A percentile compares a stretch with the other conserved stretches of the same genome.
These are phyloP conservation scores for Eolophus roseicapilla DNA, from an alignment of 2,113 vertebrate species.

Conservation along the genomic window DNA sequence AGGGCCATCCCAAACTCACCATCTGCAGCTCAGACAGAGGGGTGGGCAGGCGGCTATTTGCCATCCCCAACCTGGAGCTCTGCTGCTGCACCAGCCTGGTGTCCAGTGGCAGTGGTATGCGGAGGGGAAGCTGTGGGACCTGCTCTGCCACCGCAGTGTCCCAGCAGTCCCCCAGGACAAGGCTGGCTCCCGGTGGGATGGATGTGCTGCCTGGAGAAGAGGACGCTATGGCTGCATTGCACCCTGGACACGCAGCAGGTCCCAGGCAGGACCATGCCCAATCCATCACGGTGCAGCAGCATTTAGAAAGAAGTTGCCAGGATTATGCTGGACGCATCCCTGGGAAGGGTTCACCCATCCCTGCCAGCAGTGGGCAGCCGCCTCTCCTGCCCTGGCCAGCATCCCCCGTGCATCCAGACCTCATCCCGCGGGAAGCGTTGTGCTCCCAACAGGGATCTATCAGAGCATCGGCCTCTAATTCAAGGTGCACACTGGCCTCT, in stretches of 20 bases:
- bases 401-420: background rate
- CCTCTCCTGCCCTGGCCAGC: background rate
- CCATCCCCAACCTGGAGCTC: background rate
- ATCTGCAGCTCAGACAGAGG: background rate
- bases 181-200: background rate
- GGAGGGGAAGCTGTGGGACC: background rate
- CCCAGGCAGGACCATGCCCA: rapidly evolving
- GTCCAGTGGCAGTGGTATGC: rapidly evolving
- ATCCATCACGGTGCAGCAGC: background rate
- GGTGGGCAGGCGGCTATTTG: background rate
- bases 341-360: background rate
- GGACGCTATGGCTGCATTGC: rapidly evolving
- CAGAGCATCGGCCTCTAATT: background rate
- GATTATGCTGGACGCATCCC: rapidly evolving
- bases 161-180: background rate
- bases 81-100: background rate
- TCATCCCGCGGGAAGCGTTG: background rate
- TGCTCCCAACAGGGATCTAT: background rate
- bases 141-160: background rate
- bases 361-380: rapidly evolving
- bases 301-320: background rate
- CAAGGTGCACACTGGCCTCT: slow-evolving; percentile 61
- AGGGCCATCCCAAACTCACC: rapidly evolving
- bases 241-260: background rate
- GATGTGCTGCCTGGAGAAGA: background rate